A percentile compares a stretch with the other conserved stretches of the same genome.
These are phyloP conservation scores for Catostylus mosaicus DNA, from an alignment of 30 jellyfish, hydroid and myxozoan genomes.

Conservation along the genomic window DNA sequence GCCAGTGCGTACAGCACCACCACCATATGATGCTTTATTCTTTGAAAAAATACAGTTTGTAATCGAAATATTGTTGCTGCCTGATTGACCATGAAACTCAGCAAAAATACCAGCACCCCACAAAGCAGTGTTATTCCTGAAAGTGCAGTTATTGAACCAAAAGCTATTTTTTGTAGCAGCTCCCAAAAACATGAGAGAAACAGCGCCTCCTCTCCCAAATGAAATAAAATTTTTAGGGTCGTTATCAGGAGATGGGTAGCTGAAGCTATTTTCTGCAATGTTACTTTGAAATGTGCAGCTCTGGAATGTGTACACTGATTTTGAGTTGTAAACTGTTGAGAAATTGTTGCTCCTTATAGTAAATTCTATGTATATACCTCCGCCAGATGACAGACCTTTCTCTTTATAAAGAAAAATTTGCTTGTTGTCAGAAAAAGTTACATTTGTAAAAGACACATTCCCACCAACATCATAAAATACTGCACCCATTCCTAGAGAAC, in stretches of 20 bases:
- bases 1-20: conserved; percentile 76
- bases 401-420: neutral
- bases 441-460: conserved; percentile 19
- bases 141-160: conserved; percentile 29
- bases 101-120: conserved; percentile 87
- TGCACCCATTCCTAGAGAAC: conserved; percentile 57
- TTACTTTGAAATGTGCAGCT: conserved; percentile 27
- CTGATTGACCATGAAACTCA: conserved; percentile 45
- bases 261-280: conserved; percentile 41
- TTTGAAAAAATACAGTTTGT: conserved; percentile 27
- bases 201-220: conserved; percentile 81
- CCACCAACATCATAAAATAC: conserved; percentile 61
- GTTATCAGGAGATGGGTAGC: conserved; percentile 35
- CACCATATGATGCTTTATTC: conserved; percentile 68
- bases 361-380: conserved; percentile 72
- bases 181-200: conserved; percentile 47
- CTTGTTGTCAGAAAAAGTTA: neutral
- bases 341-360: neutral
- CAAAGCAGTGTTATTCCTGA: conserved; percentile 55
- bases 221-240: conserved; percentile 33
- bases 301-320: conserved; percentile 17
- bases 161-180: conserved; percentile 41
- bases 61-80: conserved; percentile 3
- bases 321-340: conserved; percentile 9
- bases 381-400: conserved; percentile 60